phyloP scores from a whole-genome alignment of 2,888 invertebrate genomes.

The Gastrophysa polygoni region DNA sequence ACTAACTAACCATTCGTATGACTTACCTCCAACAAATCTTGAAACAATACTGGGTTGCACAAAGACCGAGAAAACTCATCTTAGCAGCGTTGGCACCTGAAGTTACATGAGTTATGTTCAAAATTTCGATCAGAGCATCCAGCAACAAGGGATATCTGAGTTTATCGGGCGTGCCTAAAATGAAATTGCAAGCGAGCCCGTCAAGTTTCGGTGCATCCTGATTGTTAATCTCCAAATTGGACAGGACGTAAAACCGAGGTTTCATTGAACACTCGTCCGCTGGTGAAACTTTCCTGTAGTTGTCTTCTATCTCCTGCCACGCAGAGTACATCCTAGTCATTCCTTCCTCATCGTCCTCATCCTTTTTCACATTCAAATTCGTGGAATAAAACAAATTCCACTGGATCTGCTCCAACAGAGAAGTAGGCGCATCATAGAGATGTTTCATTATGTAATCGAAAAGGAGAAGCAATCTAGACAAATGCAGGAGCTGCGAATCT shows the following conservation, averaged over 20 bases:
- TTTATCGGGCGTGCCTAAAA: conserved; percentile 90
- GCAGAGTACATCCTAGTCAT: conserved; percentile 70
- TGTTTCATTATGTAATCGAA: conserved; percentile 95
- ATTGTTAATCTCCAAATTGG: conserved; percentile 73
- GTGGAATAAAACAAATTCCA: conserved; percentile 79
- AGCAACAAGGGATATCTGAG: conserved; percentile 86
- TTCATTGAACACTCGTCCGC: conserved; percentile 75
- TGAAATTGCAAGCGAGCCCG: conserved; percentile 91
- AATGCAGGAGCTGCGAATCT: conserved; percentile 77
- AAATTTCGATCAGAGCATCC: conserved; percentile 82
- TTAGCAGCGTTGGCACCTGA: conserved; percentile 53
- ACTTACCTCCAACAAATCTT: conserved; percentile 83
- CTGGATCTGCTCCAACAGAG: conserved; percentile 83
- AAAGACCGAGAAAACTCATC: conserved; percentile 68
- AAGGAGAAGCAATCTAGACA: conserved; percentile 82
- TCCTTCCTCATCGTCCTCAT: conserved; percentile 63
- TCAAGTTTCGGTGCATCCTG: conserved; percentile 91
- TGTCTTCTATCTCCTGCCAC: conserved; percentile 79
- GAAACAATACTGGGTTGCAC: conserved; percentile 91
- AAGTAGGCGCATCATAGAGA: conserved; percentile 90
- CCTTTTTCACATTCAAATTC: conserved; percentile 65
- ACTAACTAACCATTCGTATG: too few species aligned
- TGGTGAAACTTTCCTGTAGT: conserved; percentile 67
- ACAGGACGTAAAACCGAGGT: conserved; percentile 90
- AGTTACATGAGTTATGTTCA: conserved; percentile 78